A percentile compares a stretch with the other conserved stretches of the same genome.
Conservation (phyloP, 2,113 vertebrate genomes). For the Gallinago paraguaiae region DNA sequence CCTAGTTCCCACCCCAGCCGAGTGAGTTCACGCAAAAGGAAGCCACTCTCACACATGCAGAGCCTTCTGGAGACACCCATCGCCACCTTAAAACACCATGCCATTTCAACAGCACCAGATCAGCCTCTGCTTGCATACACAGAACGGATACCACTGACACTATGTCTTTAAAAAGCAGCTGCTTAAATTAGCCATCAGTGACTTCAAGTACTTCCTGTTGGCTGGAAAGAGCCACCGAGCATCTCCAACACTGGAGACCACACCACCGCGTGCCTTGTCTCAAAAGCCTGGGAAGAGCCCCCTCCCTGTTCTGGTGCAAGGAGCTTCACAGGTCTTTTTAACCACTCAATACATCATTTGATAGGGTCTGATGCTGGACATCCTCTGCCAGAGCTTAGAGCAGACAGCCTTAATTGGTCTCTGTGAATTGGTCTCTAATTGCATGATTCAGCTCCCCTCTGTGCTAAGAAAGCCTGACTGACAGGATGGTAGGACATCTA, state of each 20-base stretch:
- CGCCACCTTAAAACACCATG: neutral
- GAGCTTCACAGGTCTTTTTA: neutral
- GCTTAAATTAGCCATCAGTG: neutral
- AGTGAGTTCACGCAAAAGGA: neutral
- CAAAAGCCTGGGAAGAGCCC: neutral
- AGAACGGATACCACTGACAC: neutral
- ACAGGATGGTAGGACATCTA: neutral
- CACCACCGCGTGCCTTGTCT: rapidly evolving
- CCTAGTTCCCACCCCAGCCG: neutral
- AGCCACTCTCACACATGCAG: neutral
- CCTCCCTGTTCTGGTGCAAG: neutral
- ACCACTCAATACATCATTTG: rapidly evolving
- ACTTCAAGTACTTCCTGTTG: neutral
- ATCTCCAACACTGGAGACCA: neutral
- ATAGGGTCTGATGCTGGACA: neutral
- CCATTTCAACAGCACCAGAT: neutral
- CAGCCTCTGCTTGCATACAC: neutral
- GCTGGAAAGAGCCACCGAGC: neutral
- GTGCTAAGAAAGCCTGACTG: neutral
- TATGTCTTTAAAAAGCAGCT: neutral
- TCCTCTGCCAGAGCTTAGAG: neutral
- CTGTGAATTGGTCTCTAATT: neutral
- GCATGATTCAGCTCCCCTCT: neutral
- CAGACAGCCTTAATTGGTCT: neutral
- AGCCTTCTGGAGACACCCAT: neutral